phyloP scores from a whole-genome alignment of 2,888 invertebrate species.

The Rhopalosiphum nymphaeae region DNA sequence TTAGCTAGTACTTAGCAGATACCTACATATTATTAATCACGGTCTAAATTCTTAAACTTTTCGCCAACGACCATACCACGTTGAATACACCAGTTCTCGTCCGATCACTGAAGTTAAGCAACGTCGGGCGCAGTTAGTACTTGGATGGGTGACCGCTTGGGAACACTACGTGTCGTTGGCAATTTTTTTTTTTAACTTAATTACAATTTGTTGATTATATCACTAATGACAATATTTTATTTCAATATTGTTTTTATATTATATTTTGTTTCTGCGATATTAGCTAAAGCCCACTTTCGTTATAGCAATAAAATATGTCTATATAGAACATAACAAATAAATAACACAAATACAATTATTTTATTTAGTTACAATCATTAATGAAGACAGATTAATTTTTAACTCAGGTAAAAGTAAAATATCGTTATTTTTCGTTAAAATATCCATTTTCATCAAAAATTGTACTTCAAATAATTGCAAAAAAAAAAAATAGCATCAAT shows the following conservation, averaged over 20 bases:
- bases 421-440: neutral
- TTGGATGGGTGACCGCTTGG: conserved; percentile 7
- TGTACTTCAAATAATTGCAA: neutral
- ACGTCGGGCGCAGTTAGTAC: conserved; percentile 5
- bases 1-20: no score
- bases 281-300: neutral
- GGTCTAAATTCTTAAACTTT: fast-evolving
- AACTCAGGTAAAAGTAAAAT: neutral
- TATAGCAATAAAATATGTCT: neutral
- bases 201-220: no score
- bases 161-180: neutral
- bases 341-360: neutral
- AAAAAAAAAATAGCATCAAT: neutral
- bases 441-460: neutral
- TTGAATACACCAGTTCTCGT: conserved; percentile 8
- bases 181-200: no score
- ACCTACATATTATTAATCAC: neutral
- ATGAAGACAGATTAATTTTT: neutral
- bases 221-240: neutral
- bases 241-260: neutral
- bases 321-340: neutral
- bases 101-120: neutral
- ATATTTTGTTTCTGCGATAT: neutral
- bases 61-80: neutral
- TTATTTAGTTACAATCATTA: neutral